These are phyloP conservation scores for Stigmatopora argus DNA, from an alignment of 2,113 vertebrate genomes.

Conservation along the genomic window DNA sequence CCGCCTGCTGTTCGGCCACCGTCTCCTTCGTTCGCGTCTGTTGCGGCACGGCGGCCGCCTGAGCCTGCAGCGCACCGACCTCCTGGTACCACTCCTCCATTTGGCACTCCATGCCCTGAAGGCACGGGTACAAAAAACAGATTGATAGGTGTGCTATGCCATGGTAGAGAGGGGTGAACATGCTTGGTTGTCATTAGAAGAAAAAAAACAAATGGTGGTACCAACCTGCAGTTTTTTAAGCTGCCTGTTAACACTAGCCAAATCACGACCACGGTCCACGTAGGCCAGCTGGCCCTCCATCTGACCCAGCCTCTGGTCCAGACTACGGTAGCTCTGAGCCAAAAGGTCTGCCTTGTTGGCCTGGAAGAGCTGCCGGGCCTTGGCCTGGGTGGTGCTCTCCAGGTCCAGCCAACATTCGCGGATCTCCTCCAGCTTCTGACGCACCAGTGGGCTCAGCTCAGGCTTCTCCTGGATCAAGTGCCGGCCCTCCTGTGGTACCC, in stretches of 20 bases:
- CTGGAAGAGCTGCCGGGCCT: slow-evolving; percentile 83
- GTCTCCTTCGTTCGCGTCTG: slow-evolving; percentile 70
- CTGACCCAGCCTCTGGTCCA: slow-evolving; percentile 78
- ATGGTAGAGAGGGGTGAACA: no score
- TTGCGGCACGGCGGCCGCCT: slow-evolving; percentile 76
- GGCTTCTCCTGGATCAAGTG: slow-evolving; percentile 88
- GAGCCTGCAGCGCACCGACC: slow-evolving; percentile 80
- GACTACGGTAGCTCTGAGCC: slow-evolving; percentile 79
- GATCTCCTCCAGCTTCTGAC: slow-evolving; percentile 81
- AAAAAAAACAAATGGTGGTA: neutral
- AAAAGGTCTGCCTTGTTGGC: slow-evolving; percentile 81
- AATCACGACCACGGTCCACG: slow-evolving; percentile 76
- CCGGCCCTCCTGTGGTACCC: slow-evolving; percentile 76
- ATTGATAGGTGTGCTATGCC: neutral
- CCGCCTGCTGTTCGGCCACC: slow-evolving; percentile 71
- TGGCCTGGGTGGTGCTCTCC: slow-evolving; percentile 83
- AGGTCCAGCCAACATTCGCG: slow-evolving; percentile 85
- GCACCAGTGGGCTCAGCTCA: slow-evolving; percentile 76
- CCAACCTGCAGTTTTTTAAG: slow-evolving; percentile 82
- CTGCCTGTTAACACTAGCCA: slow-evolving; percentile 83
- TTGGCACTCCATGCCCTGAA: slow-evolving; percentile 84
- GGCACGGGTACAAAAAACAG: neutral
- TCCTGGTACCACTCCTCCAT: slow-evolving; percentile 88
- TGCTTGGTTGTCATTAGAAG: neutral
- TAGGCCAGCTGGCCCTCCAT: slow-evolving; percentile 81